Evolutionary conservation across 2,888 invertebrate genomes (phyloP).

Genomic region (Epistrophe grossulariae): DNA sequence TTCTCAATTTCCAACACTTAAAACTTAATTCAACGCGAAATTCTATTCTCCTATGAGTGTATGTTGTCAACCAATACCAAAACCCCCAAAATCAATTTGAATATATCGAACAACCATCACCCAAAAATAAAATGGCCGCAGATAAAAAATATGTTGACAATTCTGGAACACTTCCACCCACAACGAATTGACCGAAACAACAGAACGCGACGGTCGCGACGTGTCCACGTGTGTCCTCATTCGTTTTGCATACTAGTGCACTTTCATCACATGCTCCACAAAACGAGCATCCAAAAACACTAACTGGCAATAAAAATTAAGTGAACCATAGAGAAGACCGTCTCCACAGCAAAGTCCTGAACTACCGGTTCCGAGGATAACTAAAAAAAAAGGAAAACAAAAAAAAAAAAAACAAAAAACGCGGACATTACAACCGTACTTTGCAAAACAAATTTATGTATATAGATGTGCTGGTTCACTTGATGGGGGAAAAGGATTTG

Average conservation of each 20-base stretch:
- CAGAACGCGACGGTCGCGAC: neutral
- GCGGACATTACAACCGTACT: constrained; percentile 64
- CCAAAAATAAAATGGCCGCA: constrained; percentile 39
- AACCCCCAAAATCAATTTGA: constrained; percentile 58
- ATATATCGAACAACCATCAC: constrained; percentile 68
- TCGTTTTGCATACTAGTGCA: constrained; percentile 64
- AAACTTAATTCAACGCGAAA: constrained; percentile 19
- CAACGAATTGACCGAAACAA: constrained; percentile 6
- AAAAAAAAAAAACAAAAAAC: neutral
- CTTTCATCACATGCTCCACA: constrained; percentile 74
- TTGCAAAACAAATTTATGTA: constrained; percentile 67
- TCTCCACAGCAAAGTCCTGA: constrained; percentile 9
- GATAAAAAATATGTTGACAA: constrained; percentile 72
- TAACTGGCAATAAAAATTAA: constrained; percentile 75
- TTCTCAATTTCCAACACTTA: constrained; percentile 27
- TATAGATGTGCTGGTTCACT: constrained; percentile 29
- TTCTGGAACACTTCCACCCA: constrained; percentile 19
- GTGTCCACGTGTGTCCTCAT: constrained; percentile 50
- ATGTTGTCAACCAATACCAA: neutral
- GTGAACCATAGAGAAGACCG: constrained; percentile 62
- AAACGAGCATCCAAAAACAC: constrained; percentile 75
- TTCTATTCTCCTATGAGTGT: neutral
- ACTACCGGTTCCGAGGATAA: constrained; percentile 1
- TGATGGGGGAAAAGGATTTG: constrained; percentile 64
- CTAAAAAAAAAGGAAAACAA: constrained; percentile 10